Conservation (phyloP, 2,888 invertebrate genomes). For the Oscheius myriophilus region DNA sequence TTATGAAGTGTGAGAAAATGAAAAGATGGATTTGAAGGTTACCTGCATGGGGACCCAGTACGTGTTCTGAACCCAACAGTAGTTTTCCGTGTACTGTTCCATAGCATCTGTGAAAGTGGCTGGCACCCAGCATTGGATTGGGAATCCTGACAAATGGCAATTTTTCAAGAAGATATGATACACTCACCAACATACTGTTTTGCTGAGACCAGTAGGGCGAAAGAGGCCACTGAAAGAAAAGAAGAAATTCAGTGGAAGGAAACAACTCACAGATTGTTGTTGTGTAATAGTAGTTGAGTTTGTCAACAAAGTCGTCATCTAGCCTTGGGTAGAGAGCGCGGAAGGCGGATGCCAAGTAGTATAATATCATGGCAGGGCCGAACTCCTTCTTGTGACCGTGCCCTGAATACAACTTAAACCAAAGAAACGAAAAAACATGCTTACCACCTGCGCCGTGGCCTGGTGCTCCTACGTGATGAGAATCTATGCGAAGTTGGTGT, state of each 20-base stretch:
- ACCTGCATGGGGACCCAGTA: conserved; percentile 71
- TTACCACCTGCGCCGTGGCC: conserved; percentile 66
- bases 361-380: conserved; percentile 71
- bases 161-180: neutral
- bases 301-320: conserved; percentile 71
- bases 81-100: conserved; percentile 71
- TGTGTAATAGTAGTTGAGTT: conserved; percentile 71
- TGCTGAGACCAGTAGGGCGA: conserved; percentile 70
- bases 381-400: conserved; percentile 71
- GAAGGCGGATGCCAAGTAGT: conserved; percentile 70
- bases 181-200: conserved; percentile 69
- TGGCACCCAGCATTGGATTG: conserved; percentile 71
- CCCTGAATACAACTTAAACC: conserved; percentile 39
- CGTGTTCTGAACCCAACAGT: conserved; percentile 71
- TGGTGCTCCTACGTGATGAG: conserved; percentile 68
- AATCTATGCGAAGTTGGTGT: conserved; percentile 69
- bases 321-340: conserved; percentile 70
- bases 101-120: conserved; percentile 71
- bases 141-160: conserved; percentile 50
- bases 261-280: conserved; percentile 67
- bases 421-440: neutral
- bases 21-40: neutral
- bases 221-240: conserved; percentile 66
- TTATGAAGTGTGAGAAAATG: neutral
- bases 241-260: neutral